Evolutionary conservation across 1,140 invertebrate species (phyloP).

Genomic region (Potamilus streckersoni): DNA sequence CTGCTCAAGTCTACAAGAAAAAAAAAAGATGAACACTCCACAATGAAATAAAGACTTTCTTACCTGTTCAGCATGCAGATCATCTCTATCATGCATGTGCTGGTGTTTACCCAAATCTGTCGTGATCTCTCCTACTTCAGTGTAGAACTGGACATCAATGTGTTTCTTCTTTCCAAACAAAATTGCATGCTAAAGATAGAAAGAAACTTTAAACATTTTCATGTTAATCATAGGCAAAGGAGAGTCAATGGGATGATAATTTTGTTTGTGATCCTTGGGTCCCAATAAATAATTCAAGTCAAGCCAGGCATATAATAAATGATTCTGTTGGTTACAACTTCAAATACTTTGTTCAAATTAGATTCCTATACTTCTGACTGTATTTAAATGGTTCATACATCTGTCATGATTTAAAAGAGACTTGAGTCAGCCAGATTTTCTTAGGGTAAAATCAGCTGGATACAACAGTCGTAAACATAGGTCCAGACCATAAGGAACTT

Average conservation of each 20-base stretch:
- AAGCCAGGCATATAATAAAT: neutral
- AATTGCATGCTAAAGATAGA: conserved; percentile 84
- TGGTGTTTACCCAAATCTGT: conserved; percentile 99
- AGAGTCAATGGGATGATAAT: neutral
- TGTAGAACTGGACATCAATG: conserved; percentile 99
- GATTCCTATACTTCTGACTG: no score
- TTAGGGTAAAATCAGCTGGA: no score
- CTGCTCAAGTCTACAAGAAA: no score
- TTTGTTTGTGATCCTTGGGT: neutral
- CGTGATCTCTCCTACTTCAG: conserved; percentile 99
- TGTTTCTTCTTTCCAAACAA: conserved; percentile 99
- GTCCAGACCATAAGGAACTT: no score
- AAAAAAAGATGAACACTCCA: no score
- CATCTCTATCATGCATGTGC: conserved; percentile 99
- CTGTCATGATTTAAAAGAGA: no score
- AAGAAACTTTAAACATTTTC: neutral
- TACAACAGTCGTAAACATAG: no score
- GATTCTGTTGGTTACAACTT: no score
- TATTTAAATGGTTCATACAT: no score
- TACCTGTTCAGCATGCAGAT: conserved; percentile 95
- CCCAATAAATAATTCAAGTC: neutral
- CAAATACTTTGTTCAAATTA: no score
- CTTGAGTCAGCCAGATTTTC: no score
- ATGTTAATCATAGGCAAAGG: neutral
- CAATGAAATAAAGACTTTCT: neutral